Evolutionary conservation across 2,797 vertebrate genomes (phyloP).

Genomic region (Acipenser ruthenus): DNA sequence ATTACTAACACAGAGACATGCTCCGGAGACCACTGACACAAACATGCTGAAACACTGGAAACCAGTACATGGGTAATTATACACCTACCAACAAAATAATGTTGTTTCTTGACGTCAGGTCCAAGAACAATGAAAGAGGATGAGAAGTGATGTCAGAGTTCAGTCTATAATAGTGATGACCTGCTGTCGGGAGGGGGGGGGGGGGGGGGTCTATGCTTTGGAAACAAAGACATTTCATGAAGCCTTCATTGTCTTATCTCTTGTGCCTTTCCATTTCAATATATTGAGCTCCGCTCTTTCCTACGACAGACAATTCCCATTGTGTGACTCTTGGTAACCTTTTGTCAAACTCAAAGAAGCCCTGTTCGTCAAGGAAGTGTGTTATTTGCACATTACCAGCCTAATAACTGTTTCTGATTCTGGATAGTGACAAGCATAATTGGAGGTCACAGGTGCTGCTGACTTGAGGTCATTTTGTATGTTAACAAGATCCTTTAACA

Average conservation of each 20-base stretch:
- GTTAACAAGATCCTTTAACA: constrained; percentile 31
- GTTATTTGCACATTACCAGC: constrained; percentile 16
- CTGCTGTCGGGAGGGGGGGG: too few relatives aligned
- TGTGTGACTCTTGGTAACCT: constrained; percentile 29
- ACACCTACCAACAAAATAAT: too few relatives aligned
- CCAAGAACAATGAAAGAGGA: too few relatives aligned
- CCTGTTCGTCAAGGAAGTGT: constrained; percentile 25
- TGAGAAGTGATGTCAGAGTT: too few relatives aligned
- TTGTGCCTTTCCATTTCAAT: neutral
- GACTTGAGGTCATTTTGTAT: constrained; percentile 38
- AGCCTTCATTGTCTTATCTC: neutral
- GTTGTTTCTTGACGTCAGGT: too few relatives aligned
- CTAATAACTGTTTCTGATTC: constrained; percentile 31
- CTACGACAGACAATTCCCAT: constrained; percentile 37
- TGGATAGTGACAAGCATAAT: constrained; percentile 30
- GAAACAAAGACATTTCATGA: neutral
- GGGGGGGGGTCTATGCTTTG: neutral
- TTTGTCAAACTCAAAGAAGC: constrained; percentile 35
- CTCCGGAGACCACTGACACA: too few relatives aligned
- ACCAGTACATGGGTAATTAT: too few relatives aligned
- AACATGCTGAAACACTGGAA: too few relatives aligned
- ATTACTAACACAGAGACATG: too few relatives aligned
- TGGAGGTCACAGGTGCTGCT: constrained; percentile 19
- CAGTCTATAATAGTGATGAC: too few relatives aligned
- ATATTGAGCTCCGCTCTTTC: constrained; percentile 12